Percentiles rank a stretch among this genome's conserved stretches.
Conservation (phyloP, 2,113 vertebrate genomes). For the Ochotona princeps region DNA sequence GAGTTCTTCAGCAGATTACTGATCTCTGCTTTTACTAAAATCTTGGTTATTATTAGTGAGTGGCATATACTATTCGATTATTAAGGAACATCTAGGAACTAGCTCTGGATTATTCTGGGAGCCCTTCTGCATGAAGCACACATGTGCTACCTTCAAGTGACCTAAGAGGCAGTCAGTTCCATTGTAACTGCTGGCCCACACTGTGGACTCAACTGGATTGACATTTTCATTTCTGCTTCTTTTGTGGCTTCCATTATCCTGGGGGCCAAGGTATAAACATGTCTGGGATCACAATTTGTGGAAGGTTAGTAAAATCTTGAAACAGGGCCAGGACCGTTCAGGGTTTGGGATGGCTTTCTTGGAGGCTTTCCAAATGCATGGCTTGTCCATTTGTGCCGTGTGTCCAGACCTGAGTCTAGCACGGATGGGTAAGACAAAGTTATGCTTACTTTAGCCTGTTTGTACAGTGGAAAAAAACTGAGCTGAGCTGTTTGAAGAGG, state of each 20-base stretch:
- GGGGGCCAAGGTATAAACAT: slow-evolving; percentile 57
- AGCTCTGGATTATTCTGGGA: background rate
- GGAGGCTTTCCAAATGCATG: slow-evolving; percentile 43
- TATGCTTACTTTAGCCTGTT: slow-evolving; percentile 39
- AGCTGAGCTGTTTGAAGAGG: background rate
- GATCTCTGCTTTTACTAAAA: background rate
- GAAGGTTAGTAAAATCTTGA: slow-evolving; percentile 35
- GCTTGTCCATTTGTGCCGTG: slow-evolving; percentile 50
- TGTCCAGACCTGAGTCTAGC: slow-evolving; percentile 66
- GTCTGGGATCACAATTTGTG: slow-evolving; percentile 49
- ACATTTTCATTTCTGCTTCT: slow-evolving; percentile 71
- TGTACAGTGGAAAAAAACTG: slow-evolving; percentile 20
- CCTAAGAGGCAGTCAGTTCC: background rate
- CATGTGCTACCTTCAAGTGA: slow-evolving; percentile 39
- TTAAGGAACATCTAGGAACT: background rate
- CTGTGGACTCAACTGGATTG: slow-evolving; percentile 57
- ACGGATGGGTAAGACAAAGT: slow-evolving; percentile 61
- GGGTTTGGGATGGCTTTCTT: slow-evolving; percentile 54
- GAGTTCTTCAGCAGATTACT: background rate
- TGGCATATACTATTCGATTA: background rate
- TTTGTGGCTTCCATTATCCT: slow-evolving; percentile 60
- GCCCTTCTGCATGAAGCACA: background rate
- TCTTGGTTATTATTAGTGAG: background rate
- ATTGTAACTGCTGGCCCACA: slow-evolving; percentile 37
- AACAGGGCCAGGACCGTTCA: slow-evolving; percentile 60